Base-by-base conservation (phyloP, 2,113 vertebrate genomes). In the Trochalopteron elliotii region DNA sequence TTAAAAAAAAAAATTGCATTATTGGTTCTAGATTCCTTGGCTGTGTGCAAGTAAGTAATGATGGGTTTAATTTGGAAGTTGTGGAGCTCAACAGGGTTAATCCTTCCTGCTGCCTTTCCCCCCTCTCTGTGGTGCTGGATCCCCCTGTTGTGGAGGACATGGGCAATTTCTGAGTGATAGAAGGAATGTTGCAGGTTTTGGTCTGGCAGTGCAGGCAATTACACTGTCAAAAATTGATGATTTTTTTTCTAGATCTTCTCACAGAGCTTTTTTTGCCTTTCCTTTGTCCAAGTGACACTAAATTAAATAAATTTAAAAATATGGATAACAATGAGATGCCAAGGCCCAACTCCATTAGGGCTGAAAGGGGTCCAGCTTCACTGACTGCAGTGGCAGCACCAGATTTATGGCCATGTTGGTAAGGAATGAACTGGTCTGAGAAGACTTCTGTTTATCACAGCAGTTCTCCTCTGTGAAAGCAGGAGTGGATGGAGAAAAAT, bases 371-470 rank as follows among this genome's bases (percentile, higher is more conserved):
- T 60, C 93, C 77, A 75, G 40, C 44, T 69, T 84, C 59, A 22
- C 55, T 49, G 59, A 63, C 64, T 63, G 39, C 70, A 50, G 40
- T 37, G 77, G 30, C 87, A 77, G 64, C 47, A 12, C 9, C 52
- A 53, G 75, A 91, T 92, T 85, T 90, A 78, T 87, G 71, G 13
- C 64, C 0, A 0, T 55, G 24, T 56, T n/a, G 2, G 65, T 80
- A 57, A 70, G 33, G 87, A 78, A 79, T 89, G 60, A 57, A 87
- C 87, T 70, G 55, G 37, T 83, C 60, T 93, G 67, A 79, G 94
- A 86, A 82, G 81, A 89, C 45, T 96, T 96, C 83, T 90, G 75
- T 80, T 97, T 90, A 87, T 95, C 72, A 8, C 1, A 63, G 90
- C 42, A 44, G 19, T 59, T 78, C 85, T 83, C 61, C 35, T 88